Base-by-base conservation (phyloP, 1,140 invertebrate species). In the Macrocentrus cingulum region DNA sequence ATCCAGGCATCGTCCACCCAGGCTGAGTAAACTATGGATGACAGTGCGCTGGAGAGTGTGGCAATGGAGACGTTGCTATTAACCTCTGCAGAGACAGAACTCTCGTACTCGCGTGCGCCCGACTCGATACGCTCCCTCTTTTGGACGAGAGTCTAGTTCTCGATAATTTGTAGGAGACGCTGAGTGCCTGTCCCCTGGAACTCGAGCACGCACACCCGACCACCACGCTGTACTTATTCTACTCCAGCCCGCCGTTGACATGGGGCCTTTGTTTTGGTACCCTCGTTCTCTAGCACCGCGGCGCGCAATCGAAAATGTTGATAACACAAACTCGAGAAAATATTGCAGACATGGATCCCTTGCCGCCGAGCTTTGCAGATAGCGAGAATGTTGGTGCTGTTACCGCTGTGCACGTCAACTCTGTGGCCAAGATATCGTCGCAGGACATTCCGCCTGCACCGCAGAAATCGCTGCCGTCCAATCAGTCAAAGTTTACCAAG, bases 221-320 rank as follows among this genome's bases (percentile, higher is more conserved):
- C 90, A 92, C 66, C 92, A 95, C 80, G 93, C 93, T 29, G 93
- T 97, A 3, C 81, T 97, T n/a, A 91, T 95, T 23, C 78, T 97
- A 45, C 93, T 94, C 79, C 91, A 93, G 13, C 90, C 93, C 2
- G 94, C 96, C n/a, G n/a, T n/a, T n/a, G n/a, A n/a, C n/a, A n/a
- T 7, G 94, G 97, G 74, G 91, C 92, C 15, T 95, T 95, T 79
- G 95, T 95, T 81, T 80, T 94, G 16, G 91, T 95, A 6, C 91
- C 95, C 72, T 90, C 91, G 11, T 86, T 88, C 18, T 80, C 82
- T 61, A 85, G 69, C 69, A 75, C 64, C 1, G 70, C 61, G 2
- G 70, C 70, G n/a, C 68, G 70, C 2, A 72, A 74, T 60, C 74
- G 74, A 29, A 19, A 65, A 69, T 16, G 70, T 71, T 0, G n/a